Conservation (phyloP, 2,113 vertebrate genomes). For the Nyctibius bracteatus region DNA sequence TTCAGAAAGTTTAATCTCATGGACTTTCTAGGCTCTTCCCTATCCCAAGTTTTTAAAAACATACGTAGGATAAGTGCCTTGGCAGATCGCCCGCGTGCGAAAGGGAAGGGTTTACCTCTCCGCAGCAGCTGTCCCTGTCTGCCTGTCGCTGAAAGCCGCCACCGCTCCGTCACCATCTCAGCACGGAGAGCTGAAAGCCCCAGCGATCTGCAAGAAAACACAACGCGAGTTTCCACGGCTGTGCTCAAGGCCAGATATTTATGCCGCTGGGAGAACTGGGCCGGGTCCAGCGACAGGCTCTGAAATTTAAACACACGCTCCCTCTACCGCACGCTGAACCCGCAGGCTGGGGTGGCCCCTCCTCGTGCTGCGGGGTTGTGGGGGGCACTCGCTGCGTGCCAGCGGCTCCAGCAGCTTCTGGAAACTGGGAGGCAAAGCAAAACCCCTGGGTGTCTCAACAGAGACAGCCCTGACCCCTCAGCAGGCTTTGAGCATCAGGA, state of each 20-base stretch:
- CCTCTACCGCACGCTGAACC: background rate
- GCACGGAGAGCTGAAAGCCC: background rate
- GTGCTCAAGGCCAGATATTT: constrained; percentile 49
- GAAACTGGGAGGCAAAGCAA: background rate
- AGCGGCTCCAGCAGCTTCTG: background rate
- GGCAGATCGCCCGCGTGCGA: rapidly evolving
- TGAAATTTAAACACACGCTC: constrained; percentile 40
- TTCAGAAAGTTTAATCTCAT: background rate
- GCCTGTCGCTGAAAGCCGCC: background rate
- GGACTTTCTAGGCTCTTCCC: background rate
- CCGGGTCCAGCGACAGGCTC: constrained; percentile 5
- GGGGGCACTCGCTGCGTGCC: background rate
- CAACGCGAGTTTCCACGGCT: background rate
- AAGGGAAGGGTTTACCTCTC: constrained; percentile 67
- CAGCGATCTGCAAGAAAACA: constrained; percentile 48
- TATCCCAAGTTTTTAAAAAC: background rate
- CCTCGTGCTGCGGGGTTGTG: rapidly evolving
- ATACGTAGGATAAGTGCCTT: rapidly evolving
- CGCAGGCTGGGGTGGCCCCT: background rate
- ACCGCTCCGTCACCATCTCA: constrained; percentile 35
- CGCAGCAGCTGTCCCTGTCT: constrained; percentile 38
- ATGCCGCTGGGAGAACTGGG: background rate
- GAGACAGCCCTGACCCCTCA: too few species aligned
- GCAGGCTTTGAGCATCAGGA: background rate
- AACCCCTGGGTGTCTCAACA: background rate